These are phyloP conservation scores for Furnarius figulus DNA, from an alignment of 2,113 vertebrate genomes.

Conservation along the genomic window DNA sequence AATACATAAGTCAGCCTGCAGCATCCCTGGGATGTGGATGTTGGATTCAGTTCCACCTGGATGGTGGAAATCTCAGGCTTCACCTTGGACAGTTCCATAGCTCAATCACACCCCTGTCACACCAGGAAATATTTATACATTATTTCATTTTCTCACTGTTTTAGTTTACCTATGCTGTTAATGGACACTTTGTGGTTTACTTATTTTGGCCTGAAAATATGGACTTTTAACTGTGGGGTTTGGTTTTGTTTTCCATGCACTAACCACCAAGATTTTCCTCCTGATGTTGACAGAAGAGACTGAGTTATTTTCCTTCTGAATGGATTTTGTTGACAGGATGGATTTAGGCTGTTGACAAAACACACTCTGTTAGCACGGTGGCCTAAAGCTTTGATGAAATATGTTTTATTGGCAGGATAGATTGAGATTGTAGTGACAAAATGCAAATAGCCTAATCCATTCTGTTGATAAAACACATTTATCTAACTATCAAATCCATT, in stretches of 20 bases:
- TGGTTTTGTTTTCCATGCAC: background rate
- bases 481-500: slow-evolving; percentile 29
- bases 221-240: background rate
- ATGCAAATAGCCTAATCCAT: slow-evolving; percentile 63
- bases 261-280: background rate
- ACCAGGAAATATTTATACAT: background rate
- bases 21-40: background rate
- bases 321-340: slow-evolving; percentile 57
- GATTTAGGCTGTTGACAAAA: slow-evolving; percentile 58
- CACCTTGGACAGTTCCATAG: background rate
- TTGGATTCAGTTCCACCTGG: background rate
- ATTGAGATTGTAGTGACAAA: slow-evolving; percentile 50
- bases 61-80: background rate
- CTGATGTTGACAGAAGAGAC: slow-evolving; percentile 56
- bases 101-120: background rate
- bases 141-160: background rate
- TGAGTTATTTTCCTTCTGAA: slow-evolving; percentile 40
- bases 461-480: slow-evolving; percentile 43
- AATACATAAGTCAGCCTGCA: background rate
- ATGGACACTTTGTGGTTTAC: background rate
- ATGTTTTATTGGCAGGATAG: slow-evolving; percentile 45
- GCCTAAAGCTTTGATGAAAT: slow-evolving; percentile 26
- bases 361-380: background rate
- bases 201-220: background rate
- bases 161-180: background rate